phyloP scores from a whole-genome alignment of 2,113 vertebrate genomes.

The Ptychochromis oligacanthus region DNA sequence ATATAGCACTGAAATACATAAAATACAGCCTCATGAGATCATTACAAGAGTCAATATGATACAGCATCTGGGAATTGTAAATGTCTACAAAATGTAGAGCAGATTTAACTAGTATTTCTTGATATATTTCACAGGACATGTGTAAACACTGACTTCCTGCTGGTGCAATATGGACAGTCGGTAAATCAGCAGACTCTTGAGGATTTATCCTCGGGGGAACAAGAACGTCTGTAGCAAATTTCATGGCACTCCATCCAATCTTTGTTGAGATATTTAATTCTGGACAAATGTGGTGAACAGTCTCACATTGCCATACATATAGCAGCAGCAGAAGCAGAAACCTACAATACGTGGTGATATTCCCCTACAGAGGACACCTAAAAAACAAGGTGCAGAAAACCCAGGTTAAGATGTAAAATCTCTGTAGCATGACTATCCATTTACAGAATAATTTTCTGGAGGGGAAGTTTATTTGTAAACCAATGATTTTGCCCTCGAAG shows the following conservation, averaged over 20 bases:
- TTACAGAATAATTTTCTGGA: slow-evolving; percentile 13
- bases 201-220: not conserved
- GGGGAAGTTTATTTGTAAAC: slow-evolving; percentile 31
- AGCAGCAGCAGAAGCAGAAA: not conserved
- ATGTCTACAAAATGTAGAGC: not conserved
- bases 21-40: not conserved
- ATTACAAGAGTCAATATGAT: not conserved
- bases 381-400: not conserved
- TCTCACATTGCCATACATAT: no score
- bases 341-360: not conserved
- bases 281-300: not conserved
- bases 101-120: not conserved
- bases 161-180: not conserved
- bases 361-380: not conserved
- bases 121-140: not conserved
- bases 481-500: slow-evolving; percentile 25
- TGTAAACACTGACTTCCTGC: not conserved
- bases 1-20: not conserved
- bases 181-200: not conserved
- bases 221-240: no score
- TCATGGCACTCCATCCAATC: not conserved
- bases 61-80: not conserved
- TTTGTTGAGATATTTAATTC: not conserved
- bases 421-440: not conserved
- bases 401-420: not conserved